Evolutionary conservation across 1,140 invertebrate genomes (phyloP), one percentile per base, ranked within the genome.

Genomic region (Trinorchestia longiramus): DNA sequence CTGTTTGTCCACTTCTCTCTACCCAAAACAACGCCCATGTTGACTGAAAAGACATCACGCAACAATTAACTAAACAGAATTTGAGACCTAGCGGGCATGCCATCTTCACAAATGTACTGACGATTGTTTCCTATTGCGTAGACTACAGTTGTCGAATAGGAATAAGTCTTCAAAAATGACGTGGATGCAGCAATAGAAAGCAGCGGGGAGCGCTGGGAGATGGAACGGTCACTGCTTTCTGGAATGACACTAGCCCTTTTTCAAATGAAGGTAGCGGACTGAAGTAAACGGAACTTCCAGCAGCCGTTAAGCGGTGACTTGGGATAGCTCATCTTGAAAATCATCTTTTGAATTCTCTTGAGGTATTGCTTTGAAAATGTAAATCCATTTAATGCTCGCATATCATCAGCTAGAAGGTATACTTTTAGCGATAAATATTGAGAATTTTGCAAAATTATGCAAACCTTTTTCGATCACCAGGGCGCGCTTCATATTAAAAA

Each of bases 141-240:
- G 88, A 41, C 41, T 15, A 4, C 88, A 90, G 6, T 87, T 90
- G 88, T 42, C 88, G 41, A 41, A 19, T 3, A 36, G 88, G 88
- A 90, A 90, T 41, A 42, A 28, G 88, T 90, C 43, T 90, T 90
- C 88, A 94, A 94, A 47, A 94, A 94, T 28, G 44, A 94, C 36
- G 43, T 44, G 92, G 92, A 47, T 45, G 92, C 44, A 40, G 92
- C 47, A 94, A 94, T 94, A 47, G 92, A 47, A 94, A 94, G 92
- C 92, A 94, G 47, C 92, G 92, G 92, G 92, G 92, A 44, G 92
- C 92, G 11, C 62, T 91, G 88, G 15, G 88, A 43, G 43, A 17
- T 47, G 92, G 40, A 47, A 44, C 92, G 92, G 92, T 94, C 92
- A 94, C 40, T 45, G 41, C 92, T 41, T 90, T 43, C 41, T 94